These are phyloP conservation scores for Forbesichthys agassizii DNA, from an alignment of 2,113 vertebrate species.

Conservation along the genomic window DNA sequence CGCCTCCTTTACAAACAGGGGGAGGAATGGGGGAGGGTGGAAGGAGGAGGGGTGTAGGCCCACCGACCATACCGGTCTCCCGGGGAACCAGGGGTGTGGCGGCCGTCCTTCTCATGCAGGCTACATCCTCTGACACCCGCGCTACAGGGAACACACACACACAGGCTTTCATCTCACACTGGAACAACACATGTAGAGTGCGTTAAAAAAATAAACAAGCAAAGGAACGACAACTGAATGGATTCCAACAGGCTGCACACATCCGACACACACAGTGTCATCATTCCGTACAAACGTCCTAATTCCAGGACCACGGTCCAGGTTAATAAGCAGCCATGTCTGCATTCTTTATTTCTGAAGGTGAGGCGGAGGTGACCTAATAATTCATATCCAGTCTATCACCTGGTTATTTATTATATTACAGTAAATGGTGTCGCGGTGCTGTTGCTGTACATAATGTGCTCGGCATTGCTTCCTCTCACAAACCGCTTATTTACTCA, in stretches of 20 bases:
- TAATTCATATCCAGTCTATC: background rate
- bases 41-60: constrained; percentile 11
- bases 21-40: constrained; percentile 31
- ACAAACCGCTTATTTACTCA: too few species aligned
- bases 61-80: constrained; percentile 60
- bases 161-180: too few species aligned
- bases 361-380: background rate
- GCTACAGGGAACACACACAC: background rate
- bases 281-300: constrained; percentile 22
- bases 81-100: constrained; percentile 35
- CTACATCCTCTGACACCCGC: too few species aligned
- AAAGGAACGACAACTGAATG: background rate
- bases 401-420: background rate
- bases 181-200: too few species aligned
- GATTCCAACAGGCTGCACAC: constrained; percentile 53
- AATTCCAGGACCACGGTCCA: background rate
- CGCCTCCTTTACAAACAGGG: constrained; percentile 58
- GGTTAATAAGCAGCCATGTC: background rate
- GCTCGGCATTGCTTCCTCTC: too few species aligned
- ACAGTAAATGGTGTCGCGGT: background rate
- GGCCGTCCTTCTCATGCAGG: constrained; percentile 16
- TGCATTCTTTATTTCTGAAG: background rate
- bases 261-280: constrained; percentile 33
- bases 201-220: background rate
- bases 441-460: too few species aligned